Percentiles rank a stretch among this genome's conserved stretches.
Evolutionary conservation across 2,888 invertebrate species (phyloP).

Genomic region (Pardosa pseudoannulata): DNA sequence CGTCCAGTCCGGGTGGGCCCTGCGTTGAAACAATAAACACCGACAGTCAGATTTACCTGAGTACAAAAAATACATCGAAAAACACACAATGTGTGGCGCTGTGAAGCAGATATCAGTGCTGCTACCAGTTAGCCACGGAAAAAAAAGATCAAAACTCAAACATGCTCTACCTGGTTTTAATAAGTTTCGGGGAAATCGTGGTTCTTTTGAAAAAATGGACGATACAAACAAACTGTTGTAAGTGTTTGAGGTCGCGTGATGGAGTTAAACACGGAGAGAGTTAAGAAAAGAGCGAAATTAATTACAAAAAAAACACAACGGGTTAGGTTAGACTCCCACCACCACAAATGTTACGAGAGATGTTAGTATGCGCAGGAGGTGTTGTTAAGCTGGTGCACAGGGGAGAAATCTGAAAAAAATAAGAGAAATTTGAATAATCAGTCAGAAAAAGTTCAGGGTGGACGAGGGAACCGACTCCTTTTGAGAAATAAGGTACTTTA

Average conservation of each 20-base stretch:
- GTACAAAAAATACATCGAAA: slow-evolving; percentile 22
- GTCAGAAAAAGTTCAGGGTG: no score
- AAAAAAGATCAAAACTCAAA: neutral
- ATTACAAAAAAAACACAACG: no score
- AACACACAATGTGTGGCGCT: neutral
- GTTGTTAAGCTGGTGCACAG: neutral
- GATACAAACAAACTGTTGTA: no score
- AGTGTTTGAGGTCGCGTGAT: no score
- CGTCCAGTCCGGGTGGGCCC: slow-evolving; percentile 95
- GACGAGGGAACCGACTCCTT: no score
- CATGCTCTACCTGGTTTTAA: no score
- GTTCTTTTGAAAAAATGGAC: no score
- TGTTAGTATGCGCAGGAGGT: neutral
- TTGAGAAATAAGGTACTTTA: no score
- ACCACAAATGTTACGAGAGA: slow-evolving; percentile 16
- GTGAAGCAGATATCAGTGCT: neutral
- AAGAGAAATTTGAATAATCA: no score
- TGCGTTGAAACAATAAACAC: slow-evolving; percentile 78
- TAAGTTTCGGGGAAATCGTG: no score
- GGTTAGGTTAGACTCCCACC: slow-evolving; percentile 59
- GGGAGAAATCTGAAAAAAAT: no score
- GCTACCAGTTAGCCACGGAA: neutral
- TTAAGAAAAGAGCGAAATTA: neutral
- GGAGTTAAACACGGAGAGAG: no score
- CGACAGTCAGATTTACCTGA: slow-evolving; percentile 62